Base-by-base conservation (phyloP, 1,140 invertebrate species). In the Zophobas morio region DNA sequence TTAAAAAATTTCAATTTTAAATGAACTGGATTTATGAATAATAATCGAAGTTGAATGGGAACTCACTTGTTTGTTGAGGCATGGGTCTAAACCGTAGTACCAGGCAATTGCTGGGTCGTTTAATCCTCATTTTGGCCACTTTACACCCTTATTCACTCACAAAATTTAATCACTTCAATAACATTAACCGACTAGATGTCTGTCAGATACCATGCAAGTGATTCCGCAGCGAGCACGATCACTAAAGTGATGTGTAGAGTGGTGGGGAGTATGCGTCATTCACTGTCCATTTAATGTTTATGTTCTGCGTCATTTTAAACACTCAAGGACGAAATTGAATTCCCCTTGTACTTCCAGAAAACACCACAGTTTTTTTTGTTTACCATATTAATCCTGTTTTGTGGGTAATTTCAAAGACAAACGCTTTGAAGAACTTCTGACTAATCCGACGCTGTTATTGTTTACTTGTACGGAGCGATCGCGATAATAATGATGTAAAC, bases 41-140 rank as follows among this genome's bases (percentile, higher is more conserved):
- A 35, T 8, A 36, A 36, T 46, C 42, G 42, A 60, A 60, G n/a
- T 60, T 66, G 60, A 66, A 66, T 66, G 37, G 40, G 39, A 71
- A 83, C 82, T 83, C 78, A 83, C 82, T 81, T 32, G 54, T 33
- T 60, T 72, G 70, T 79, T 81, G 74, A 71, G 87, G 83, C 40
- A 91, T 83, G 75, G 90, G 90, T 80, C 89, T 88, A 73, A 91
- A 89, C 79, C 89, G 87, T 32, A 92, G 85, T 40, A 91, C 89
- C 73, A 92, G 88, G 82, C 90, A 91, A 81, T 90, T 89, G 75
- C 90, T 89, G 84, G 90, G 88, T 84, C 91, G 88, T 86, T 91
- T 92, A 83, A 92, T 89, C 87, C 90, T 90, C 90, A 92, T 92
- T 81, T 88, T 89, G 82, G 86, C 1, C 40, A 70, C 40, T 70